These are phyloP conservation scores for Nemurella pictetii DNA, from an alignment of 2,888 invertebrate genomes.

Conservation along the genomic window DNA sequence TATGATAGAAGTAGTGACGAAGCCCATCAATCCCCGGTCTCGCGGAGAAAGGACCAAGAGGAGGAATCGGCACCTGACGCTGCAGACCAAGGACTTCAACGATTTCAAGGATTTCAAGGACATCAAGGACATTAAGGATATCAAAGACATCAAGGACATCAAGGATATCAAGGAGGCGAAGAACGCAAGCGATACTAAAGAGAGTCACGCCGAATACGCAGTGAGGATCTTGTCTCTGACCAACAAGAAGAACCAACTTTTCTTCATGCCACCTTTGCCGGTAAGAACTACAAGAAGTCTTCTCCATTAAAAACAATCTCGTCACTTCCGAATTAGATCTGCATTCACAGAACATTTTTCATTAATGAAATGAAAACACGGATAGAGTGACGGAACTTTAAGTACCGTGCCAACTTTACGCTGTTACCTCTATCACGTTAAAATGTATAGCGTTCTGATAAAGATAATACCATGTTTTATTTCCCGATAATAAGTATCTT, in stretches of 20 bases:
- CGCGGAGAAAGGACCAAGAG: conserved; percentile 39
- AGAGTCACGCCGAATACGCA: conserved; percentile 25
- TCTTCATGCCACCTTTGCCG: conserved; percentile 31
- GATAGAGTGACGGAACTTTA: too few relatives aligned
- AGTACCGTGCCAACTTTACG: too few relatives aligned
- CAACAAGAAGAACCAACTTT: conserved; percentile 32
- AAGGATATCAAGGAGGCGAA: neutral
- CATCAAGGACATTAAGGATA: too few relatives aligned
- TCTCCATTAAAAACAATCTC: too few relatives aligned
- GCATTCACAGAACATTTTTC: too few relatives aligned
- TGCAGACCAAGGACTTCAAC: neutral
- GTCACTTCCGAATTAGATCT: too few relatives aligned
- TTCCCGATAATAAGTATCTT: too few relatives aligned
- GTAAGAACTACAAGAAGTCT: conserved; percentile 14
- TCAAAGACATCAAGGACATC: neutral
- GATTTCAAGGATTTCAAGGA: too few relatives aligned
- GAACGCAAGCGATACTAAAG: conserved; percentile 12
- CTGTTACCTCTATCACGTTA: too few relatives aligned
- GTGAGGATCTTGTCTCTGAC: conserved; percentile 18
- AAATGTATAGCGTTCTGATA: too few relatives aligned
- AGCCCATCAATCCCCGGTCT: conserved; percentile 38
- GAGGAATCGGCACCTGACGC: conserved; percentile 33
- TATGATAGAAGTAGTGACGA: conserved; percentile 36
- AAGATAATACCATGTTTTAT: too few relatives aligned
- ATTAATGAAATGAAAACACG: too few relatives aligned